Evolutionary conservation across 1,140 invertebrate species (phyloP).

Genomic region (Laodelphax striatellus): DNA sequence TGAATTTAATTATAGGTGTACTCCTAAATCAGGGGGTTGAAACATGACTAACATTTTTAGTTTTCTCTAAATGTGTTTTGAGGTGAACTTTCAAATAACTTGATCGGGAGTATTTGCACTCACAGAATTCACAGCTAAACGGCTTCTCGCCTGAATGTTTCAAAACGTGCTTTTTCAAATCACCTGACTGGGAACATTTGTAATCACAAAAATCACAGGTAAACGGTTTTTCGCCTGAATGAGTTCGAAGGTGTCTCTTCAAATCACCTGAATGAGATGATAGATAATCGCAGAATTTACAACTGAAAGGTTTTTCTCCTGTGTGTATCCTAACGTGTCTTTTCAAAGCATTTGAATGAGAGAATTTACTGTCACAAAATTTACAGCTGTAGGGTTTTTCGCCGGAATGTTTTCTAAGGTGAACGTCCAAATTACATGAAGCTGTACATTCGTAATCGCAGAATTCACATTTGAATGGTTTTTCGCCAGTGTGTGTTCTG

Average conservation of each 20-base stretch:
- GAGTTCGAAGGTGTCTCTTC: no score
- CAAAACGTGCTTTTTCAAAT: background rate
- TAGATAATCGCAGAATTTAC: no score
- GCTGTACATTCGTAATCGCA: background rate
- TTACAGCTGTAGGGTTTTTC: background rate
- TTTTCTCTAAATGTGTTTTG: background rate
- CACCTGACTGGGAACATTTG: background rate
- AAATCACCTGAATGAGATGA: no score
- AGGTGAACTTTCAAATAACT: background rate
- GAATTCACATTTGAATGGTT: background rate
- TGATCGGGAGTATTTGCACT: background rate
- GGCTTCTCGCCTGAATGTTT: background rate
- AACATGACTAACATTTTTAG: no score
- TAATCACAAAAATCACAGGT: no score
- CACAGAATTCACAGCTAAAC: background rate
- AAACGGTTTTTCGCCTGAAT: no score
- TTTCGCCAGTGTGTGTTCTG: background rate
- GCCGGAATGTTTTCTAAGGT: background rate
- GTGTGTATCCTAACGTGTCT: background rate
- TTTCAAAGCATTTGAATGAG: background rate
- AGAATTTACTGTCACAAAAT: background rate
- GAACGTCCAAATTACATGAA: background rate
- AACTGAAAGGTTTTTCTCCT: background rate
- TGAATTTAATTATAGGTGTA: no score
- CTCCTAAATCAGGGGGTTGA: no score